These are phyloP conservation scores for Phalacrocorax carbo DNA, from an alignment of 2,113 vertebrate species.

Conservation along the genomic window DNA sequence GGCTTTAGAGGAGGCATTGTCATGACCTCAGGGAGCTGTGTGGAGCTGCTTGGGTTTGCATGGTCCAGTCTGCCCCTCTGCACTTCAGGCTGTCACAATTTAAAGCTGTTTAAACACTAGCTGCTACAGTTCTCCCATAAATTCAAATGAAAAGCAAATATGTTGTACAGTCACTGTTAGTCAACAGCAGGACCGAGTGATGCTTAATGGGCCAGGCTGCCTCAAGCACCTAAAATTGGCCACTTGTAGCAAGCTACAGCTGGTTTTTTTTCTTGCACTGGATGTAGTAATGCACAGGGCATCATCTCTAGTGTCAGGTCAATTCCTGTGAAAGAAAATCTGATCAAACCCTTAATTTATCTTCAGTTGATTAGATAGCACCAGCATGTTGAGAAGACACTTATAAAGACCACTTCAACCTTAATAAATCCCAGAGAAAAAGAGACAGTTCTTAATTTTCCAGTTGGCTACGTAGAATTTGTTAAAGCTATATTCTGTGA, in stretches of 20 bases:
- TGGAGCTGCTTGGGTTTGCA: neutral
- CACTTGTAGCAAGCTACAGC: neutral
- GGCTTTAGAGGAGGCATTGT: neutral
- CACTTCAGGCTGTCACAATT: neutral
- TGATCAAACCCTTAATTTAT: conserved; percentile 32
- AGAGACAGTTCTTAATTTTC: conserved; percentile 63
- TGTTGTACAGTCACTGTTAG: neutral
- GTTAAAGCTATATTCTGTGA: conserved; percentile 42
- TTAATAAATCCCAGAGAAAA: conserved; percentile 26
- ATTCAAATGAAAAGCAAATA: neutral
- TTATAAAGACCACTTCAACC: conserved; percentile 38
- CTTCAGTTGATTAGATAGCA: conserved; percentile 11
- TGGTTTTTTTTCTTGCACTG: neutral
- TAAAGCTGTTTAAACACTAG: neutral
- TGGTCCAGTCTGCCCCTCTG: neutral
- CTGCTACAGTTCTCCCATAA: neutral
- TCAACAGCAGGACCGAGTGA: neutral
- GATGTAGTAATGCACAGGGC: neutral
- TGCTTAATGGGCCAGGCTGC: neutral
- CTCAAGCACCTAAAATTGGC: neutral
- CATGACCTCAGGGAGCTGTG: neutral
- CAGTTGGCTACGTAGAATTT: conserved; percentile 53
- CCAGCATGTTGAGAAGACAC: neutral
- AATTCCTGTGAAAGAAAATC: neutral
- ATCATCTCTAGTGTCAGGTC: neutral